Evolutionary conservation across 2,797 vertebrate species (phyloP), one percentile per base, ranked within the genome.

Genomic region (Sardinella longiceps): DNA sequence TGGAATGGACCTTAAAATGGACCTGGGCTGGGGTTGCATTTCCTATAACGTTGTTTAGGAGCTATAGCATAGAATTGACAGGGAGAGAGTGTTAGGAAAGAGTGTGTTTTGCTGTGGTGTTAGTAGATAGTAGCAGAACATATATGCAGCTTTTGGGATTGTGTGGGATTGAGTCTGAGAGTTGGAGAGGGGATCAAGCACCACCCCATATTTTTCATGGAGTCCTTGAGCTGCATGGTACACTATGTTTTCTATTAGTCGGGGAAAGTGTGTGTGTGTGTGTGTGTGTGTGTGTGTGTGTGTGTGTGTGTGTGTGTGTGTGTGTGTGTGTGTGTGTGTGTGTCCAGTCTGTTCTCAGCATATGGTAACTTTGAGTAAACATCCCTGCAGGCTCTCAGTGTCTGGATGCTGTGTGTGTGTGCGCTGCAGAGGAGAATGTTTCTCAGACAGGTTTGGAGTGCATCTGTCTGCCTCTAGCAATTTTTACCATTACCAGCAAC

Each of bases 251-350:
- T 58, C 56, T 58, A 58, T 58, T 58, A n/a, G 58, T 28, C 10
- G 30, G 25, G 25, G 46, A 48, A 48, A 4, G 9, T 30, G 60
- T 56, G 51, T 56, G 51, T 56, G 18, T 56, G n/a, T 63, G n/a
- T 63, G 60, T 63, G 60, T 63, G 60, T 28, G 60, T 63, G 23
- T 25, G 23, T 60, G 56, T 25, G 56, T 25, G 56, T 25, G n/a
- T 25, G 56, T 60, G n/a, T 60, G n/a, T 10, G 56, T 60, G 56
- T 58, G 56, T 58, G 56, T n/a, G 20, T 58, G 23, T n/a, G 56
- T 58, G 56, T 58, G 56, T 58, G 56, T 60, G n/a, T n/a, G 56
- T 58, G 56, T 58, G 56, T n/a, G 56, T 58, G 56, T 58, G 56
- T n/a, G 56, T 23, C 51, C 51, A 56, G 51, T 23, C 20, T 56